A percentile compares a stretch with the other conserved stretches of the same genome.
Conservation (phyloP, 1,140 invertebrate species). For the Periplaneta americana region DNA sequence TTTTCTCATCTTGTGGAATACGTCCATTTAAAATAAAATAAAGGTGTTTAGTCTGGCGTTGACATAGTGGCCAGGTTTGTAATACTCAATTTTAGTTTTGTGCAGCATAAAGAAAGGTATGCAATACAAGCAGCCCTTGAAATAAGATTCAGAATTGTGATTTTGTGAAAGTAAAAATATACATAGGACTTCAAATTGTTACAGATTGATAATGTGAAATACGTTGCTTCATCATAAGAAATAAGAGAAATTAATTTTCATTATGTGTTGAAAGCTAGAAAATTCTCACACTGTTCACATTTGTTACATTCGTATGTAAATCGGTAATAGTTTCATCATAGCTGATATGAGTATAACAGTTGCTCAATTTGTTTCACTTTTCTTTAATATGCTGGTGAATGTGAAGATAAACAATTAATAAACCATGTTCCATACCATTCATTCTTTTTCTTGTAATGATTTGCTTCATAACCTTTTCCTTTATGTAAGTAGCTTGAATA, state of each 20-base stretch:
- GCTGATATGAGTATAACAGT: neutral
- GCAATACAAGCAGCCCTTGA: no score
- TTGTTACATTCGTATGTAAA: neutral
- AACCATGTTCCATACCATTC: neutral
- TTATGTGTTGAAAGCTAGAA: no score
- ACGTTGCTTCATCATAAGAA: no score
- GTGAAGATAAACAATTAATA: neutral
- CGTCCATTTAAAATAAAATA: no score
- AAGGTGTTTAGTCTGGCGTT: neutral
- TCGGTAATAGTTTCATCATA: neutral
- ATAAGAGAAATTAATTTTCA: no score
- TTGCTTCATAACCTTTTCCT: no score
- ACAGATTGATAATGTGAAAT: neutral
- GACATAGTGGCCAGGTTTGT: neutral
- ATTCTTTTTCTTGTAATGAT: neutral
- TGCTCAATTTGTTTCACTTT: neutral
- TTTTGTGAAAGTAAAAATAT: no score
- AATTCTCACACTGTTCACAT: no score
- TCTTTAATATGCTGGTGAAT: neutral
- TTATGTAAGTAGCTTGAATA: no score
- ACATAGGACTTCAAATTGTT: neutral
- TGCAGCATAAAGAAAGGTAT: neutral
- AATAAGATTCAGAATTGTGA: no score
- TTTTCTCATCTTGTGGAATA: neutral
- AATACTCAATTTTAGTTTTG: neutral